Evolutionary conservation across 2,888 invertebrate species (phyloP), one percentile per base, ranked within the genome.

Genomic region (Euclidia mi): DNA sequence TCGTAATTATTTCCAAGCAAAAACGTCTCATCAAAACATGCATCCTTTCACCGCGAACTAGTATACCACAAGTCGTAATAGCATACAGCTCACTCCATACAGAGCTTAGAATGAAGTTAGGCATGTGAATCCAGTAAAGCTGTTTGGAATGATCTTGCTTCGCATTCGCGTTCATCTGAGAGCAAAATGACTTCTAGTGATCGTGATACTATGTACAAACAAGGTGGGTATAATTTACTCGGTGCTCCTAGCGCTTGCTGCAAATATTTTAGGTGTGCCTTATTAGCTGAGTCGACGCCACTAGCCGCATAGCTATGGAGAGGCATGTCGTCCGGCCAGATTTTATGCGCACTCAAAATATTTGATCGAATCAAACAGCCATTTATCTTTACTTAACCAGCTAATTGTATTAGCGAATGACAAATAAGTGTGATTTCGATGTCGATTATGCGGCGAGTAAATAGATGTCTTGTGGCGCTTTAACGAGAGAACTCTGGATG

Each of bases 261-360:
- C 65, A 72, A 77, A 78, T 76, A 74, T 71, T 78, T 76, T 70
- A 79, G 79, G 74, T 71, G 76, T 69, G 76, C 57, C 74, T 75
- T 63, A 48, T 56, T 41, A 44, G 44, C 41, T 45, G 42, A 57
- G 37, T 58, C 49, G 25, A 58, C 45, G 50, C 41, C 56, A 57
- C 45, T 52, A 52, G 56, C 37, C 38, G 44, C 53, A 56, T 42
- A 64, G 25, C 53, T 40, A 63, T 52, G 63, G 42, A 49, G 38
- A 53, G 50, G 38, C 18, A 31, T 43, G 45, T 11, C 41, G 48
- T 38, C 55, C 45, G 45, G 20, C 31, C 34, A 40, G 12, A 45
- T 45, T 53, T 32, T 41, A 25, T 35, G n/a, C 29, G 17, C 4
- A 53, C 38, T 48, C 37, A 72, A 62, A 42, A 34, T 56, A 53